Evolutionary conservation across 2,888 invertebrate genomes (phyloP), one percentile per base, ranked within the genome.

Genomic region (Petrolisthes cinctipes): DNA sequence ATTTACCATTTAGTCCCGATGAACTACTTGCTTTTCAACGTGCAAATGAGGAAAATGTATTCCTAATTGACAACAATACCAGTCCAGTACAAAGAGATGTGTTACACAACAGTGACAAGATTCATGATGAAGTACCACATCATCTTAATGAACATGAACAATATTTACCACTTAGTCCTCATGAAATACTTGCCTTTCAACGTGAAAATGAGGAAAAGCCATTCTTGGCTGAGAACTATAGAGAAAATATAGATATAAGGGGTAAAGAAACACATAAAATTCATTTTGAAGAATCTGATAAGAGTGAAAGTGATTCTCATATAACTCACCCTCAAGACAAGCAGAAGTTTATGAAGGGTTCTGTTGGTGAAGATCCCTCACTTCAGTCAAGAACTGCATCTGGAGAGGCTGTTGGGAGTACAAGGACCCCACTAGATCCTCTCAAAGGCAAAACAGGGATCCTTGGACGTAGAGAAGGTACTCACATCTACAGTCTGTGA

Each of bases 401-500:
- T 79, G 85, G 68, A 79, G 51, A 79, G 4, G 17, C 85, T 68
- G 20, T 79, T 51, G n/a, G 51, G 53, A 51, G 54, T 20, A 79
- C 9, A 61, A 73, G 17, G 23, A 51, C 17, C 56, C 54, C 14
- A 9, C 61, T 68, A 68, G 79, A 78, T 23, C 68, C 79, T 37
- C 23, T 56, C 76, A 20, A 23, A n/a, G 20, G 53, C 86, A 75
- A 82, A 76, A 82, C 73, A 61, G 56, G 66, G 81, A 56, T 73
- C 17, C 81, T 66, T 61, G 82, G 66, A 23, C 76, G 57, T 14
- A 85, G 57, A 75, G 71, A 86, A 86, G 86, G 86, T 86, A 86
- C 66, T 82, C 82, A 75, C 61, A 14, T 9, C 61, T 61, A 14
- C 9, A 71, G 85, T 68, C 51, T 73, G 66, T 73, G 51, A 71